These are phyloP conservation scores for Pedetes capensis DNA, from an alignment of 2,113 vertebrate genomes.

Conservation along the genomic window DNA sequence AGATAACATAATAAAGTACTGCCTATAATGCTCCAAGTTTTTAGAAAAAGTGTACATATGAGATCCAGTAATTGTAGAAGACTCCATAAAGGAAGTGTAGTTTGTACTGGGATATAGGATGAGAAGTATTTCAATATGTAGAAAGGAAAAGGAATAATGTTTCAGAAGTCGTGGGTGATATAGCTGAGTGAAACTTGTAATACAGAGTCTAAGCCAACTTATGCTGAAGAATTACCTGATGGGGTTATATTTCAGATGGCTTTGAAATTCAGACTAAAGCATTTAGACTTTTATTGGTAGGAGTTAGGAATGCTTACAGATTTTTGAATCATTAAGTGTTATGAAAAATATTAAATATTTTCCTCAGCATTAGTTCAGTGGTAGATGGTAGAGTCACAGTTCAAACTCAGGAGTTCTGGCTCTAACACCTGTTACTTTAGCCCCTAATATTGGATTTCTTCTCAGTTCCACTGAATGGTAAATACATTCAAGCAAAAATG, in stretches of 20 bases:
- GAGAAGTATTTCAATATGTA: background rate
- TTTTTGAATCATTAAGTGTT: conserved; percentile 38
- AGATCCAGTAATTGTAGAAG: background rate
- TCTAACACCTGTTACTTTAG: conserved; percentile 5
- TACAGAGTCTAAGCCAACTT: background rate
- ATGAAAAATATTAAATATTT: conserved; percentile 50
- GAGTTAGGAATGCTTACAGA: background rate
- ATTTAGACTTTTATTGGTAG: background rate
- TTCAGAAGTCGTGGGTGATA: background rate
- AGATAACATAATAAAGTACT: background rate
- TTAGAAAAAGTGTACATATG: background rate
- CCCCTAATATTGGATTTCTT: background rate
- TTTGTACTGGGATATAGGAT: background rate
- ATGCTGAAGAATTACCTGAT: background rate
- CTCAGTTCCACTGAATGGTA: conserved; percentile 9
- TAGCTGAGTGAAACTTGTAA: background rate
- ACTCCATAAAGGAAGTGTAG: background rate
- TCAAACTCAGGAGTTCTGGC: conserved; percentile 6
- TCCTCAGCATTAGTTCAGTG: background rate
- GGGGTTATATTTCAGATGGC: background rate
- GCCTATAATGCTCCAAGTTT: background rate
- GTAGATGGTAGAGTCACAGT: background rate
- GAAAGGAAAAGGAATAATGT: background rate
- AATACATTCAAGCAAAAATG: conserved; percentile 26
- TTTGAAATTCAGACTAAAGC: background rate